Conservation (phyloP, 2,888 invertebrate genomes). For the Brenthis daphne region DNA sequence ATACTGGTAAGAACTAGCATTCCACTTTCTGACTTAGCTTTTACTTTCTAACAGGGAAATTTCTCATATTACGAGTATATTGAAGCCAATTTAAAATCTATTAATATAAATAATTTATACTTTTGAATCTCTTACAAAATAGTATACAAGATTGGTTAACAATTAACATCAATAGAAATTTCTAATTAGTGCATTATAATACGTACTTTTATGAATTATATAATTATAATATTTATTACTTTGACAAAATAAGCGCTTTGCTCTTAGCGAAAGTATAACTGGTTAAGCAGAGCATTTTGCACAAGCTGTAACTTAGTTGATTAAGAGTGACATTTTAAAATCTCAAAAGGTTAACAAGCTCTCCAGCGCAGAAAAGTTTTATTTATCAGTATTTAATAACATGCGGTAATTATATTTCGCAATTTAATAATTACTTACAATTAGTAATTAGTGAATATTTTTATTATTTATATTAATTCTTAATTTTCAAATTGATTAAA, state of each 20-base stretch:
- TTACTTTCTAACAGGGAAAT: background rate
- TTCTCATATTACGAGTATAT: background rate
- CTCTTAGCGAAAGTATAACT: conserved; percentile 13
- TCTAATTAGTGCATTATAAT: background rate
- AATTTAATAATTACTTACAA: background rate
- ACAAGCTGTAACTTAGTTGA: conserved; percentile 22
- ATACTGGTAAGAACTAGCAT: too few species aligned
- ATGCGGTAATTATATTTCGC: conserved; percentile 13
- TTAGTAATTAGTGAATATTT: too few species aligned
- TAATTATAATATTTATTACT: background rate
- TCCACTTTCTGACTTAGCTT: background rate
- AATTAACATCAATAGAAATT: too few species aligned
- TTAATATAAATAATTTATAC: too few species aligned
- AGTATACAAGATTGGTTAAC: too few species aligned
- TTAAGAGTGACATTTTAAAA: conserved; percentile 33
- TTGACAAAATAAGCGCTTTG: background rate
- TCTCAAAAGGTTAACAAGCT: conserved; percentile 38
- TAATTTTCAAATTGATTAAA: too few species aligned
- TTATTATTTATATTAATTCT: too few species aligned
- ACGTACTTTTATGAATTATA: background rate
- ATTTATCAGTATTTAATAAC: background rate
- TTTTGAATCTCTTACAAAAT: too few species aligned
- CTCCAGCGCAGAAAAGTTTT: conserved; percentile 24
- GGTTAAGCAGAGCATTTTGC: conserved; percentile 6
- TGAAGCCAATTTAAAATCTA: background rate